Evolutionary conservation across 2,888 invertebrate species (phyloP).

Genomic region (Pandemis corylana): DNA sequence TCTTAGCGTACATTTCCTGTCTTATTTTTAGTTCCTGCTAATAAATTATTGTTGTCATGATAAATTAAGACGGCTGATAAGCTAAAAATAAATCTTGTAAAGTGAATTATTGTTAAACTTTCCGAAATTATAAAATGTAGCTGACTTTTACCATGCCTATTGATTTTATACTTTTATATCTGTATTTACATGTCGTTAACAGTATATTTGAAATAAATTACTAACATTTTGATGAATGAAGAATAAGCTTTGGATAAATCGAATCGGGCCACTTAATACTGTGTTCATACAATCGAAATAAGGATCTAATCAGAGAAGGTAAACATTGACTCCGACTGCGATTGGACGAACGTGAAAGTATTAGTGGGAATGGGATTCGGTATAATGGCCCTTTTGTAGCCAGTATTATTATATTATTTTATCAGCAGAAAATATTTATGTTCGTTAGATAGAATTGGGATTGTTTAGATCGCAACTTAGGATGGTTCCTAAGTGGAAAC

Average conservation of each 20-base stretch:
- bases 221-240: slow-evolving; percentile 21
- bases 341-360: slow-evolving; percentile 49
- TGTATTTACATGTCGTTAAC: neutral
- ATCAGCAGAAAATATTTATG: slow-evolving; percentile 20
- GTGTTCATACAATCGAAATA: slow-evolving; percentile 47
- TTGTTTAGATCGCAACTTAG: neutral
- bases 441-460: neutral
- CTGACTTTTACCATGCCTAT: neutral
- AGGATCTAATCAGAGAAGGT: slow-evolving; percentile 59
- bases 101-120: neutral
- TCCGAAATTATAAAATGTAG: neutral
- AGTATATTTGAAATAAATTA: neutral
- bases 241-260: slow-evolving; percentile 25
- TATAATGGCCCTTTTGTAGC: slow-evolving; percentile 26
- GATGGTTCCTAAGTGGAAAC: neutral
- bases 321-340: slow-evolving; percentile 56
- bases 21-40: neutral
- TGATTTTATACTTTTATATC: neutral
- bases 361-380: slow-evolving; percentile 43
- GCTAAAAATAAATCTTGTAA: neutral
- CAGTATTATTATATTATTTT: slow-evolving; percentile 27
- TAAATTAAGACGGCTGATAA: neutral
- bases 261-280: slow-evolving; percentile 39
- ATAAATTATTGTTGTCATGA: slow-evolving; percentile 14
- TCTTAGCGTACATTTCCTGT: neutral